These are phyloP conservation scores for Allacma fusca DNA, from an alignment of 2,888 invertebrate genomes.

Conservation along the genomic window DNA sequence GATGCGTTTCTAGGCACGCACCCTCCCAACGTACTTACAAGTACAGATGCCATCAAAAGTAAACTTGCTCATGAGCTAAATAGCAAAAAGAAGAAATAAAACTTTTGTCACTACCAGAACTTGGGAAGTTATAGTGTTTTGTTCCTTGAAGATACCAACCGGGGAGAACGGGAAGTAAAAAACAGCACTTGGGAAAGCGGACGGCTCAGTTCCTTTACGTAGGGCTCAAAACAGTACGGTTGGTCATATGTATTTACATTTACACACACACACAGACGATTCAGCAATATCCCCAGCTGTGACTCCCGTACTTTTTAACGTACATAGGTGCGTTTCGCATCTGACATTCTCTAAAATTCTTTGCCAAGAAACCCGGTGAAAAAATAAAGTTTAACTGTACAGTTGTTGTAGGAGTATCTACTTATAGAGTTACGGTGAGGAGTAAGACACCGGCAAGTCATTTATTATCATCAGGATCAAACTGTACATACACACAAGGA, in stretches of 20 bases:
- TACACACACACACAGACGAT: too few species aligned
- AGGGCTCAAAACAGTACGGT: too few species aligned
- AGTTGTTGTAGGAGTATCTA: too few species aligned
- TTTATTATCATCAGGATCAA: constrained; percentile 7
- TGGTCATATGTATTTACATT: too few species aligned
- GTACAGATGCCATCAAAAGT: constrained; percentile 2
- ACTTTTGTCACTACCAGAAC: not conserved
- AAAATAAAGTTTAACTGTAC: too few species aligned
- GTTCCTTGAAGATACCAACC: not conserved
- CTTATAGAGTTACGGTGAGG: not conserved
- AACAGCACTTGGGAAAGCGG: not conserved
- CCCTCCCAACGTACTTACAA: not conserved
- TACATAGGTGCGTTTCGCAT: too few species aligned
- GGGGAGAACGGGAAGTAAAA: not conserved
- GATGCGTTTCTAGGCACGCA: not conserved
- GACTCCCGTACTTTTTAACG: too few species aligned
- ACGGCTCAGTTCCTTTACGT: not conserved
- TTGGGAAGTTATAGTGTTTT: constrained; percentile 1
- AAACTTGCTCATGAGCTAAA: not conserved
- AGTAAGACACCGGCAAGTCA: constrained; percentile 5
- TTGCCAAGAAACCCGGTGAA: too few species aligned
- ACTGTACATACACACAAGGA: not conserved
- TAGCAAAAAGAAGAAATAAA: constrained; percentile 1
- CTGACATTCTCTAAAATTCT: too few species aligned
- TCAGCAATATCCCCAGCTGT: too few species aligned